Percentiles rank a stretch among this genome's conserved stretches.
Conservation (phyloP, 2,797 vertebrate species). For the Spatula versicolor region DNA sequence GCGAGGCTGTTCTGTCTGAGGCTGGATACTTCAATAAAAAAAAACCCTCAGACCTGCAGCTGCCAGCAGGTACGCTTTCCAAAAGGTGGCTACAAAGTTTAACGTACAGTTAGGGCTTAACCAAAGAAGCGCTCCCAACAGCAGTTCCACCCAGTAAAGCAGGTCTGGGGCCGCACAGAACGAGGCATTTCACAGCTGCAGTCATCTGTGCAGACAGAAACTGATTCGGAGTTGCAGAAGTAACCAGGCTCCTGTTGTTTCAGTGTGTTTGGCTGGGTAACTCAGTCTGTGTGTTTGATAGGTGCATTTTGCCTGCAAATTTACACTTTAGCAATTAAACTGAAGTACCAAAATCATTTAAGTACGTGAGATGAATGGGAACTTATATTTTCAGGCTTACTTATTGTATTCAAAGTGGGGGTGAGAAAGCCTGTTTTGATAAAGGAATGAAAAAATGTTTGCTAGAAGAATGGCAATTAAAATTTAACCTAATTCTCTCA, state of each 20-base stretch:
- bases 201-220: not conserved
- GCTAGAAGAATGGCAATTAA: not conserved
- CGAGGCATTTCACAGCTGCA: not conserved
- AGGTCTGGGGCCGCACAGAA: not conserved
- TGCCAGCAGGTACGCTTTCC: not conserved
- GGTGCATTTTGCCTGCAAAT: not conserved
- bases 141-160: not conserved
- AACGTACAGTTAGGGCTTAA: not conserved
- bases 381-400: fast-evolving
- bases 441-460: not conserved
- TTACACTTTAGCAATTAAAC: not conserved
- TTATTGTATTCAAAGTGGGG: not conserved
- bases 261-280: not conserved
- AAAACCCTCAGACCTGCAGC: not conserved
- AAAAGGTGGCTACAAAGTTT: not conserved
- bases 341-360: not conserved
- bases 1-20: not conserved
- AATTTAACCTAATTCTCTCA: not conserved
- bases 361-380: not conserved
- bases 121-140: not conserved
- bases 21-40: not conserved
- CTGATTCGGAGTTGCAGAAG: not conserved
- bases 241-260: not conserved
- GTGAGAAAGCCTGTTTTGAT: not conserved
- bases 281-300: not conserved